phyloP scores from a whole-genome alignment of 2,113 vertebrate species.

The Leptosomus discolor region DNA sequence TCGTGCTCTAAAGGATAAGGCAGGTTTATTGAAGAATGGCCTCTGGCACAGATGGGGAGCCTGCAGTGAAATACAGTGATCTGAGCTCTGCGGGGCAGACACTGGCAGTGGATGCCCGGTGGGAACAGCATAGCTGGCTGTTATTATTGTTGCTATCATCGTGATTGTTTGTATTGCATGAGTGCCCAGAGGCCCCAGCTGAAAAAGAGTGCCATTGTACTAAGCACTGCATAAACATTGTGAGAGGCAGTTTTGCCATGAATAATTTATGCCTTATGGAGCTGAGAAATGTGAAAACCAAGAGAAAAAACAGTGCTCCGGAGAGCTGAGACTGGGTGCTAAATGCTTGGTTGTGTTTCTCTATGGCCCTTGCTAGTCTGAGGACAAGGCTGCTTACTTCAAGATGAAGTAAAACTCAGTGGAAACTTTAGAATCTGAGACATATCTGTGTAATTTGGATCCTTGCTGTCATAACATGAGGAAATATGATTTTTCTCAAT shows the following conservation, averaged over 20 bases:
- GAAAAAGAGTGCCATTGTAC: conserved; percentile 41
- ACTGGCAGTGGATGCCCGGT: not conserved
- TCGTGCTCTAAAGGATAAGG: not conserved
- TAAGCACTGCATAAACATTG: conserved; percentile 3
- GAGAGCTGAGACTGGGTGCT: not conserved
- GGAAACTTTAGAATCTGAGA: not conserved
- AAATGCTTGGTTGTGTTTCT: not conserved
- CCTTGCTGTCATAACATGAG: not conserved
- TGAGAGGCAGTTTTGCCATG: conserved; percentile 22
- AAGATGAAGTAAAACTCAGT: not conserved
- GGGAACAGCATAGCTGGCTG: not conserved
- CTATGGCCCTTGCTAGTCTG: not conserved
- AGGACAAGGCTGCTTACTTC: not conserved
- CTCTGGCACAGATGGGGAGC: not conserved
- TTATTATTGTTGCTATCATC: conserved; percentile 35
- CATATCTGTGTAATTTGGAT: not conserved
- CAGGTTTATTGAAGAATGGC: not conserved
- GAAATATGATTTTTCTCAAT: not conserved
- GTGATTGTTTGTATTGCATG: conserved; percentile 50
- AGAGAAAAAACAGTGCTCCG: not conserved
- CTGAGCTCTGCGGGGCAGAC: not conserved
- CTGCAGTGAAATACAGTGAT: not conserved
- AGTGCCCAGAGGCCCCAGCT: conserved; percentile 12
- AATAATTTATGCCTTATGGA: conserved; percentile 39
- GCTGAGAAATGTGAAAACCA: conserved; percentile 18